Percentiles rank a stretch among this genome's conserved stretches.
Evolutionary conservation across 2,113 vertebrate genomes (phyloP).

Genomic region (Strigops habroptila): DNA sequence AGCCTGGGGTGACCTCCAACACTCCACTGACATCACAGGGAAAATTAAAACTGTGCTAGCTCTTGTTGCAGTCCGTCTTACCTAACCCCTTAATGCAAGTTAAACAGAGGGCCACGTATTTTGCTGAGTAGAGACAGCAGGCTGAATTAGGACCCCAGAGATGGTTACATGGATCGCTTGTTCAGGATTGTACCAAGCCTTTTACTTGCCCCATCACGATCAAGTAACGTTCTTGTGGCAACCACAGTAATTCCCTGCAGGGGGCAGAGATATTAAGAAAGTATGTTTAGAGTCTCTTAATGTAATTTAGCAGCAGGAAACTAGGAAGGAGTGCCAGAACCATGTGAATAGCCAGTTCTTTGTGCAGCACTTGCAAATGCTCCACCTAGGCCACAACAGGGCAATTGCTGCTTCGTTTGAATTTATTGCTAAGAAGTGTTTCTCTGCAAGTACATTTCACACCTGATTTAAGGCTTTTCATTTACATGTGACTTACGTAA

Average conservation of each 20-base stretch:
- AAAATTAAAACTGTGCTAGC: background rate
- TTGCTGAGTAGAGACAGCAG: background rate
- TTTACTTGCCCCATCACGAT: constrained; percentile 28
- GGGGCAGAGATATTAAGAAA: constrained; percentile 57
- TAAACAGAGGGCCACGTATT: background rate
- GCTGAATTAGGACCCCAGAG: constrained; percentile 14
- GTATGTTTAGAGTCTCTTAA: constrained; percentile 60
- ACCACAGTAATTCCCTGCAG: constrained; percentile 55
- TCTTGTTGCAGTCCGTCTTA: background rate
- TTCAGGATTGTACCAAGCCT: constrained; percentile 6
- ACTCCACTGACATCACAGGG: background rate
- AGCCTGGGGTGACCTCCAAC: background rate
- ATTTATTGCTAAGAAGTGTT: constrained; percentile 36
- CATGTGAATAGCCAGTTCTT: constrained; percentile 51
- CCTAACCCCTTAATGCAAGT: background rate
- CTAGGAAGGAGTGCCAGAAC: constrained; percentile 46
- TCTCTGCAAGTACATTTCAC: background rate
- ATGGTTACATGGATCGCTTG: background rate
- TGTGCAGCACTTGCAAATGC: background rate
- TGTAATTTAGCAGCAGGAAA: constrained; percentile 66
- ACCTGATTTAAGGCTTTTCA: constrained; percentile 24
- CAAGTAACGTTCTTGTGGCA: constrained; percentile 47
- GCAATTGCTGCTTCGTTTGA: background rate
- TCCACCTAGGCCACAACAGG: constrained; percentile 28
- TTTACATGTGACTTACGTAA: background rate